Base-by-base conservation (phyloP, 2,797 vertebrate genomes). In the Rhabdophis nuchalis region DNA sequence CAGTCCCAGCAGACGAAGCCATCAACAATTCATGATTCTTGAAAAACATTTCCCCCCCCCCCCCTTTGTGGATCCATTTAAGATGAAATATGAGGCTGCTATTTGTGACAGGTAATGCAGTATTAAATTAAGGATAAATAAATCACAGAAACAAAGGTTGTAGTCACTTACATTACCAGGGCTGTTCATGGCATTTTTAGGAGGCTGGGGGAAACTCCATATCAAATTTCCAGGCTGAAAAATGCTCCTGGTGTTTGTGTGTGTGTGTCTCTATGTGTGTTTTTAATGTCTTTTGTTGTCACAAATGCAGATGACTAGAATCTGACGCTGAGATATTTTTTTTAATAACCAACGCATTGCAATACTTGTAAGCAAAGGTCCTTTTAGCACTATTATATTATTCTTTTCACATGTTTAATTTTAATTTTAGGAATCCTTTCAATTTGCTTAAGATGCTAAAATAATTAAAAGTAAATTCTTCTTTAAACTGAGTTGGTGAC, bases 111-210 rank as follows among this genome's bases (percentile, higher is more conserved):
- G 96, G 88, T 94, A 96, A 95, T 95, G 94, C 53, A 90, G 93
- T 96, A 95, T 95, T 92, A 95, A 90, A 91, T 94, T 95, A 95
- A 95, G 85, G 93, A 94, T 94, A 96, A 96, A 97, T 96, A 95
- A 94, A 96, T 96, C 91, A 96, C 96, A 29, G 41, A 89, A 89
- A 95, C 91, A 91, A 93, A 96, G 92, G 50, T 90, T 93, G 9
- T 86, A 91, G 9, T 92, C 91, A 41, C 23, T 95, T 93, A 93
- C 94, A 95, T 96, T 93, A 95, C 50, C 14, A 57, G 94, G 91
- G 77, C 13, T 87, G 89, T 92, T 95, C 96, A 95, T 93, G 93
- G 90, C n/a, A 93, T 95, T 96, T 91, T 64, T 52, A 88, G 90
- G 85, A 53, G 91, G 93, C 93, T 85, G 88, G 13, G 20, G 32